Base-by-base conservation (phyloP, 2,888 invertebrate genomes). In the Corbicula japonica region DNA sequence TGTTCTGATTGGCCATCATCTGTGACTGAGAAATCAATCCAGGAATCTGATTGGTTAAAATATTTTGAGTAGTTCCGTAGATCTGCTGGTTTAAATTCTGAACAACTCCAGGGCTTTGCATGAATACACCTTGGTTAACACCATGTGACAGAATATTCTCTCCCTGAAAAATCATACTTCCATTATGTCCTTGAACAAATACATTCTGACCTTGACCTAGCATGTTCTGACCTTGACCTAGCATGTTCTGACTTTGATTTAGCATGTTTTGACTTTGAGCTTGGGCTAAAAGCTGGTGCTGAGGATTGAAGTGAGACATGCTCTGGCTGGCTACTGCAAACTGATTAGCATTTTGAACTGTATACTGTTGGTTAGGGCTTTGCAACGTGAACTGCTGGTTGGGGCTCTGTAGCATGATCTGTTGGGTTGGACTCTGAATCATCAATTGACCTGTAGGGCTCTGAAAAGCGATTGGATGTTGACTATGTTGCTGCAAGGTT, bases 61-160 rank as follows among this genome's bases (percentile, higher is more conserved):
- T 61, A 44, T 68, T 66, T 38, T 69, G 74, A 35, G 74, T 60
- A 58, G 50, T 46, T 38, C 76, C 74, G 69, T 56, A 50, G 6
- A 74, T 21, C 56, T 79, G 83, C 44, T 76, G 73, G 69, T 76
- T 83, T n/a, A 71, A 63, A 74, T 79, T 76, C 23, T 65, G 83
- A 63, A 76, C 63, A 28, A 80, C 60, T 32, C 71, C 69, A 34
- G 74, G 81, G 69, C 75, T 77, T 54, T 74, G 81, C 30, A 74
- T 30, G 61, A 81, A 81, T 35, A 81, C 50, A n/a, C 56, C 63
- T 23, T 76, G 80, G 44, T 70, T 71, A 10, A 76, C 70, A 61
- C 60, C 74, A 41, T 69, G 80, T 30, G 79, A 48, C 23, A 79
- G 50, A 50, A 80, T 58, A 23, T 63, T 72, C 28, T 80, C 80